Conservation (phyloP, 2,113 vertebrate genomes). For the Ceyx melanurus region DNA sequence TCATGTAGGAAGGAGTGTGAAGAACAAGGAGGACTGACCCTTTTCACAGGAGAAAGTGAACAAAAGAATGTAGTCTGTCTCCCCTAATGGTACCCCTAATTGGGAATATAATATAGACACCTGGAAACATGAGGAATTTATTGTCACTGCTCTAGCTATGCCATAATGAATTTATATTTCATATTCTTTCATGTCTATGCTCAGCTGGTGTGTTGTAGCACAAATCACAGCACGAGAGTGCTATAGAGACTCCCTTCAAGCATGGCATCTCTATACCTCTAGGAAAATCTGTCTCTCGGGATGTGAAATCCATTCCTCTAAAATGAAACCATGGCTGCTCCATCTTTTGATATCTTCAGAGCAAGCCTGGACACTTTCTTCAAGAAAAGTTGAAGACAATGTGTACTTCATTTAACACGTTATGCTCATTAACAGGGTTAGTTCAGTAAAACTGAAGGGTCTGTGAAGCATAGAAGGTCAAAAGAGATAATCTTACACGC, state of each 20-base stretch:
- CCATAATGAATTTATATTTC: not conserved
- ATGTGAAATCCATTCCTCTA: not conserved
- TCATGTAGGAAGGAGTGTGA: not conserved
- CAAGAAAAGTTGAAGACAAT: not conserved
- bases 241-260: not conserved
- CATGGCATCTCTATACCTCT: not conserved
- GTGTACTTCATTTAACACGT: not conserved
- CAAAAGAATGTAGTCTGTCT: constrained; percentile 2
- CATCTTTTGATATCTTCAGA: not conserved
- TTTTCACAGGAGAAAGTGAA: not conserved
- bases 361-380: not conserved
- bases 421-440: not conserved
- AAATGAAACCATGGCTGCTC: not conserved
- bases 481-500: not conserved
- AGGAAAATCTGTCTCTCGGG: not conserved
- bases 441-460: not conserved
- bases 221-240: not conserved
- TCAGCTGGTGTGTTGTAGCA: not conserved
- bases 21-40: not conserved
- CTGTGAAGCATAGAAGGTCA: not conserved
- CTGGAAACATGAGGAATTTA: not conserved
- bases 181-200: not conserved
- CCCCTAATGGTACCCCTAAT: not conserved
- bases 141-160: not conserved
- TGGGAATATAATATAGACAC: not conserved